phyloP scores from a whole-genome alignment of 2,113 vertebrate genomes.

The Isichthys henryi region DNA sequence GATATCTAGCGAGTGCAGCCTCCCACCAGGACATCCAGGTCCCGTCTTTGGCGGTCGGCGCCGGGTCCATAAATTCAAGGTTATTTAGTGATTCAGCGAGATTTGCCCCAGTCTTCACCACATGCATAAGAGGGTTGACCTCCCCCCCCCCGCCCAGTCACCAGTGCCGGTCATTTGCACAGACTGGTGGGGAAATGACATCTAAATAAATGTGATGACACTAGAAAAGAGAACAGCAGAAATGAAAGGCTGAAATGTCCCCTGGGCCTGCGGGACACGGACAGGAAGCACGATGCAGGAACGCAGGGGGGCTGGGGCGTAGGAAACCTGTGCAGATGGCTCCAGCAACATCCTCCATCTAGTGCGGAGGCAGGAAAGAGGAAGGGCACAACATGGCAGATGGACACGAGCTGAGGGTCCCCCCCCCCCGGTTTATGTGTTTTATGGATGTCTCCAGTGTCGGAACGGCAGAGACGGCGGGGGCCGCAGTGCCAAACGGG shows the following conservation, averaged over 20 bases:
- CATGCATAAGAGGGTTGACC: constrained; percentile 17
- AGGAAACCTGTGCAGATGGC: constrained; percentile 64
- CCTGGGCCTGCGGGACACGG: constrained; percentile 54
- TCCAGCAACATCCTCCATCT: constrained; percentile 52
- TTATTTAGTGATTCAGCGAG: background rate
- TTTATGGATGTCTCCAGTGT: constrained; percentile 45
- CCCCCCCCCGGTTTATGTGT: background rate
- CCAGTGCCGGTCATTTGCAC: constrained; percentile 18
- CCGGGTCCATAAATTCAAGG: constrained; percentile 9
- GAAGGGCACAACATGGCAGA: constrained; percentile 37
- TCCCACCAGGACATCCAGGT: constrained; percentile 10
- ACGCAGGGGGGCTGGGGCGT: constrained; percentile 38
- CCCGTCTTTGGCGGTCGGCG: background rate
- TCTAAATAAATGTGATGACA: constrained; percentile 49
- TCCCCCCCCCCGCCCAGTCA: background rate
- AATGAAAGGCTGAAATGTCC: constrained; percentile 52
- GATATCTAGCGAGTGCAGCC: background rate
- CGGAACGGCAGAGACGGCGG: constrained; percentile 46
- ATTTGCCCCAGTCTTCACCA: background rate
- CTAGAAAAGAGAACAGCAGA: constrained; percentile 29
- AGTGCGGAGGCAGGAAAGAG: constrained; percentile 59
- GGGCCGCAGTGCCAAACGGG: constrained; percentile 52
- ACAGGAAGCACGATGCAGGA: constrained; percentile 51
- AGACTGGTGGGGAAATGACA: constrained; percentile 39
- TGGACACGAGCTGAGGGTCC: constrained; percentile 16